Evolutionary conservation across 2,113 vertebrate genomes (phyloP), one percentile per base, ranked within the genome.

Genomic region (Amia ocellicauda): DNA sequence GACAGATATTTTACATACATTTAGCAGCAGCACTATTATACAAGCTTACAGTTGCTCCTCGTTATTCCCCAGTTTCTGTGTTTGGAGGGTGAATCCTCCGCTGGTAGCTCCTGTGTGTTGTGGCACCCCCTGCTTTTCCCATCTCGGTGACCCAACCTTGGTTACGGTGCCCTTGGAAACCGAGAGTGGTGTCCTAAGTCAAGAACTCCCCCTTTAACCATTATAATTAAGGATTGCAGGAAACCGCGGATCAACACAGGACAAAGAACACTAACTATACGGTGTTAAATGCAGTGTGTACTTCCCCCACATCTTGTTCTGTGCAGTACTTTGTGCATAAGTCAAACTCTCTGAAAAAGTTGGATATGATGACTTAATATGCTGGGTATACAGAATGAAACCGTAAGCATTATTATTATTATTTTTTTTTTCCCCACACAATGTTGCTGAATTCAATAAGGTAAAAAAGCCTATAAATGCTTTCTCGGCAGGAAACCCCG

Each of bases 101-200:
- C 26, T 24, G 62, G 63, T 56, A 51, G 58, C 55, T 63, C 51
- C 47, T 50, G 16, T 50, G 7, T 50, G 47, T 13, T 13, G 16
- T 22, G 20, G 17, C 7, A 7, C 47, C 17, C 47, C 57, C 51
- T 40, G 47, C 60, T 61, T 28, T 63, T 57, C 47, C 57, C 50
- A 40, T 68, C 54, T 28, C 54, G 22, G 49, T 69, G 63, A 74
- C 65, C 50, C 43, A 26, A 58, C 66, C 68, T 63, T 73, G 69
- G 70, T 68, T 73, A 77, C 73, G 58, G 73, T 79, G 66, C 74
- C 78, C 73, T 73, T 74, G 70, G 75, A 68, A 75, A 74, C 73
- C 40, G 60, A 63, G 51, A 67, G 63, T 53, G 42, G 43, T 28
- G 53, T 63, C 54, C 36, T 27, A 51, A 58, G 31, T 45, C 36